Base-by-base conservation (phyloP, 2,888 invertebrate genomes). In the Orthosia incerta region DNA sequence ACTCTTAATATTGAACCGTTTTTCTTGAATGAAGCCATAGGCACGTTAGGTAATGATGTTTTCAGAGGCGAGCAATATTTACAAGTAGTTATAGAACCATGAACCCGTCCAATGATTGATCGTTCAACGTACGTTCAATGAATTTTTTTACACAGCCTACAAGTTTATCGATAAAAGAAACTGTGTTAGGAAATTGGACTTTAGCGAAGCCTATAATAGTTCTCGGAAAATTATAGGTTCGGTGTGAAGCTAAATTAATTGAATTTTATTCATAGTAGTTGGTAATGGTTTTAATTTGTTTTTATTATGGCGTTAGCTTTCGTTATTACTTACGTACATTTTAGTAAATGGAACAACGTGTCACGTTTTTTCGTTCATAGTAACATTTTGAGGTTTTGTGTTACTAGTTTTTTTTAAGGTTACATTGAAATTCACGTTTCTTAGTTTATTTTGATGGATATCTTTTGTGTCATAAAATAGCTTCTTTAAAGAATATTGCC, bases 221-320 rank as follows among this genome's bases (percentile, higher is more conserved):
- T 82, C 46, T 71, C 16, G n/a, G 82, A 39, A 80, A 77, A 80
- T 80, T 77, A 77, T 67, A 51, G 71, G 77, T 62, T 77, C 11
- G 9, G 46, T 50, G 46, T 26, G 51, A 31, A 82, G 61, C 68
- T 50, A 57, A 59, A 65, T 81, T 68, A 71, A 79, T 79, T 67
- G 82, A 56, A 67, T 77, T 82, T 82, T 63, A 45, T 77, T 65
- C 57, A 63, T 48, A 55, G 60, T 64, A 68, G 18, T 61, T 55
- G n/a, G 20, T 61, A 64, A 74, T 64, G 63, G 69, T 69, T 65
- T 63, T 79, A 63, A 78, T 78, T 53, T 66, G 26, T 46, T 71
- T 56, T 73, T 71, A 15, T 63, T 53, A 63, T 31, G 31, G 26
- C 53, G 16, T 63, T 39, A 50, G 13, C 31, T 51, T 53, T 26